phyloP scores from a whole-genome alignment of 2,888 invertebrate genomes.

The Cerastoderma edule region DNA sequence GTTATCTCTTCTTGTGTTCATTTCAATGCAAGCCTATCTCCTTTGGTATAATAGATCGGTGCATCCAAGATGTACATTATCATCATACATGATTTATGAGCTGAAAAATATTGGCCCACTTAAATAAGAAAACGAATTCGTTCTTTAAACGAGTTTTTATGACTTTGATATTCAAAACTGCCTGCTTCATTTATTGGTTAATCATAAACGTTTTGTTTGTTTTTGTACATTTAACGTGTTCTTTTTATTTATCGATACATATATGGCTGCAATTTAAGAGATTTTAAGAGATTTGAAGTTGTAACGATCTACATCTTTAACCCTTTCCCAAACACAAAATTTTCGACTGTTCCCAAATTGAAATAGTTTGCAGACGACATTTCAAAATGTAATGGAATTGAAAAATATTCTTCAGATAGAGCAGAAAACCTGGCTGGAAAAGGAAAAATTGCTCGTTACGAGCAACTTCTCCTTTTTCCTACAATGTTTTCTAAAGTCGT shows the following conservation, averaged over 20 bases:
- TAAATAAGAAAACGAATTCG: too few relatives aligned
- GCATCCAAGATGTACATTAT: too few relatives aligned
- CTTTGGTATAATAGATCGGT: too few relatives aligned
- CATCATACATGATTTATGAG: too few relatives aligned
- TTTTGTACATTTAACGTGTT: too few relatives aligned
- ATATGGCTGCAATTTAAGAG: neutral
- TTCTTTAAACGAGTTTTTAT: too few relatives aligned
- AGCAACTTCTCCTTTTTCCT: conserved; percentile 9
- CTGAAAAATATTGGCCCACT: too few relatives aligned
- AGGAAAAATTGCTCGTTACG: neutral
- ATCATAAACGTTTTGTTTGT: too few relatives aligned
- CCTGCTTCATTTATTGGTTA: too few relatives aligned
- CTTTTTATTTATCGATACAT: neutral
- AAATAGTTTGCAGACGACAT: neutral
- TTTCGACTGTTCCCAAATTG: neutral
- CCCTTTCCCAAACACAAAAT: neutral
- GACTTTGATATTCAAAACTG: too few relatives aligned
- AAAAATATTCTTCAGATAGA: neutral
- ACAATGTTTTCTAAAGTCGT: conserved; percentile 3
- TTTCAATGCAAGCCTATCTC: too few relatives aligned
- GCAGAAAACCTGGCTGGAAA: neutral
- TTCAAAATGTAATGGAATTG: neutral
- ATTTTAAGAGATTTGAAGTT: neutral
- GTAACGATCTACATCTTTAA: neutral
- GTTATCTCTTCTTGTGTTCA: too few relatives aligned